Base-by-base conservation (phyloP, 2,888 invertebrate species). In the Tinea trinotella region DNA sequence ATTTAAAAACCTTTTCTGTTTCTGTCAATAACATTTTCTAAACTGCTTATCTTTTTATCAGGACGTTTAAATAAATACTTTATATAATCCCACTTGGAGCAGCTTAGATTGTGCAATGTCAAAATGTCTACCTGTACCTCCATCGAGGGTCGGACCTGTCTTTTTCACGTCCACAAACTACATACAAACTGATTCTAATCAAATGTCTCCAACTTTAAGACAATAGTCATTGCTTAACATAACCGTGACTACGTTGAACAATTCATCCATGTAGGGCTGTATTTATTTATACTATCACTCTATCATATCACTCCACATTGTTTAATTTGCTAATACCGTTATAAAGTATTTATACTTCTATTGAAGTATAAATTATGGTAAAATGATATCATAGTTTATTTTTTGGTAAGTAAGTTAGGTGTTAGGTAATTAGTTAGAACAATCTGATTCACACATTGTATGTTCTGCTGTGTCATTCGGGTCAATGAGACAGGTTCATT, bases 401-500 rank as follows among this genome's bases (percentile, higher is more conserved):
- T 12, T 36, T 19, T 30, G 17, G 48, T 48, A 48, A 18, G 3
- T 18, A 48, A 48, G 17, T 52, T 52, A 24, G 44, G 24, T 44
- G 17, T n/a, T 18, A 52, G 4, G 35, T 12, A 24, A 22, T 22
- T 50, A 24, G 50, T 24, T 19, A 48, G 48, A 20, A 48, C 40
- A 13, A 15, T 40, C n/a, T 48, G 50, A 50, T 50, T 50, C 50
- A 50, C 50, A 24, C 50, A 12, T 24, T 22, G 15, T 24, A 13
- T 50, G 50, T 50, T 64, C 59, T 63, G 66, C 62, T 63, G 64
- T 71, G 74, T 70, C 70, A 67, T 52, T 64, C 65, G 66, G 74
- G 76, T 79, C 78, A 75, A 68, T 61, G 66, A 62, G 62, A 60
- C 70, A 77, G 68, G 81, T 78, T 77, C 76, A 80, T 71, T 72